Conservation (phyloP, 2,113 vertebrate species). For the Pipra filicauda region DNA sequence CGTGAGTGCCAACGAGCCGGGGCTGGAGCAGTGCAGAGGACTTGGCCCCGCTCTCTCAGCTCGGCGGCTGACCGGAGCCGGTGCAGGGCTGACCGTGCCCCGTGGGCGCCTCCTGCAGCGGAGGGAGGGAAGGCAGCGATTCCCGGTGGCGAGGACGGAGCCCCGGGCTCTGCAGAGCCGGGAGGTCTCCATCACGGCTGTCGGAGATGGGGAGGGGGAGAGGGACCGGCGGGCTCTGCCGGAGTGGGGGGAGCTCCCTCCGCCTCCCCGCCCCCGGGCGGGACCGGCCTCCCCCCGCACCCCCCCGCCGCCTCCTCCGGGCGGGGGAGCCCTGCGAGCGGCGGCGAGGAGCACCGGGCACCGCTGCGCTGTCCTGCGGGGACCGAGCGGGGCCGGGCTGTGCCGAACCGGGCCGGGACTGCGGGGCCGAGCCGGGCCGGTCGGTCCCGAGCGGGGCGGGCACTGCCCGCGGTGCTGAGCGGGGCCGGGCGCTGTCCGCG, state of each 20-base stretch:
- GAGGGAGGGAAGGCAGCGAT: too few relatives aligned
- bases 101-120: fast-evolving
- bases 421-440: not conserved
- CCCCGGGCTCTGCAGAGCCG: not conserved
- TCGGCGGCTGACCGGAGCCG: fast-evolving
- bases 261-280: not conserved
- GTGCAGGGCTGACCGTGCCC: not conserved
- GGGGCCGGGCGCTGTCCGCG: not conserved
- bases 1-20: fast-evolving
- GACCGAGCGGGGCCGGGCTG: not conserved
- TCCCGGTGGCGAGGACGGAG: not conserved
- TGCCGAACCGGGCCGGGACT: not conserved
- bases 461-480: conserved; percentile 17
- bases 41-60: not conserved
- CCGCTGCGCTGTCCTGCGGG: not conserved
- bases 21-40: fast-evolving
- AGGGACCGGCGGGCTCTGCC: not conserved
- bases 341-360: not conserved
- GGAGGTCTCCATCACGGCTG: fast-evolving
- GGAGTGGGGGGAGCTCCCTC: not conserved
- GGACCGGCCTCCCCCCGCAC: not conserved
- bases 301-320: not conserved
- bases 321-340: not conserved
- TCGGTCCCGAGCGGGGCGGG: not conserved
- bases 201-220: not conserved